A percentile compares a stretch with the other conserved stretches of the same genome.
phyloP scores from a whole-genome alignment of 2,888 invertebrate species.

The Chrysomela aeneicollis region DNA sequence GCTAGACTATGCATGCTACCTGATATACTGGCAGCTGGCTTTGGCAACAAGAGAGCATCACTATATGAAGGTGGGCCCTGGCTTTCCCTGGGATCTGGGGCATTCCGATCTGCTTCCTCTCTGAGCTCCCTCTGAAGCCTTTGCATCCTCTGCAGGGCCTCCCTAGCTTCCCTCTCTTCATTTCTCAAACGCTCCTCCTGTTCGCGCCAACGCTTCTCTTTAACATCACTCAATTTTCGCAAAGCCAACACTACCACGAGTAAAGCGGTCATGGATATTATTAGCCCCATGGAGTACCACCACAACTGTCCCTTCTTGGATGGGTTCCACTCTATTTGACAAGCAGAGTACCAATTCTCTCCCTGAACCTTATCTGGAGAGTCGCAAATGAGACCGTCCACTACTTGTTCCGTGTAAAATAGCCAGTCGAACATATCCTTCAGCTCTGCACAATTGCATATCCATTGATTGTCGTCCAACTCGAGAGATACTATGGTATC shows the following conservation, averaged over 20 bases:
- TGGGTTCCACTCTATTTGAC: conserved; percentile 68
- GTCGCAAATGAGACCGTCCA: conserved; percentile 68
- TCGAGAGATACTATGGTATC: conserved; percentile 67
- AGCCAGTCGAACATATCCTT: conserved; percentile 70
- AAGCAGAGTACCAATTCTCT: conserved; percentile 74
- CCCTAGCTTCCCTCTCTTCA: conserved; percentile 65
- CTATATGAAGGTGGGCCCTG: conserved; percentile 78
- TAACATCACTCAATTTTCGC: conserved; percentile 66
- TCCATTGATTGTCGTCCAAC: conserved; percentile 79
- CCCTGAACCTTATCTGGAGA: conserved; percentile 71
- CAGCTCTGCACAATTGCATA: conserved; percentile 74
- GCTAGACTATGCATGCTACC: conserved; percentile 55
- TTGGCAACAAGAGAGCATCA: conserved; percentile 79
- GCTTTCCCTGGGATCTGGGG: conserved; percentile 74
- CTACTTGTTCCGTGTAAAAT: conserved; percentile 63
- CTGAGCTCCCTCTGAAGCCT: conserved; percentile 58
- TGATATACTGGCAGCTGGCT: conserved; percentile 66
- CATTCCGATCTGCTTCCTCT: conserved; percentile 63
- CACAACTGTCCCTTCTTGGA: conserved; percentile 61
- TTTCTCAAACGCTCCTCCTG: conserved; percentile 65
- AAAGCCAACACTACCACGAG: conserved; percentile 66
- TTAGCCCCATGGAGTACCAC: conserved; percentile 67
- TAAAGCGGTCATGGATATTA: conserved; percentile 65
- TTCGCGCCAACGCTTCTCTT: conserved; percentile 59
- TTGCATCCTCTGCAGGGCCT: conserved; percentile 62